Percentiles rank a stretch among this genome's conserved stretches.
Conservation (phyloP, 2,113 vertebrate species). For the Bufo gargarizans region DNA sequence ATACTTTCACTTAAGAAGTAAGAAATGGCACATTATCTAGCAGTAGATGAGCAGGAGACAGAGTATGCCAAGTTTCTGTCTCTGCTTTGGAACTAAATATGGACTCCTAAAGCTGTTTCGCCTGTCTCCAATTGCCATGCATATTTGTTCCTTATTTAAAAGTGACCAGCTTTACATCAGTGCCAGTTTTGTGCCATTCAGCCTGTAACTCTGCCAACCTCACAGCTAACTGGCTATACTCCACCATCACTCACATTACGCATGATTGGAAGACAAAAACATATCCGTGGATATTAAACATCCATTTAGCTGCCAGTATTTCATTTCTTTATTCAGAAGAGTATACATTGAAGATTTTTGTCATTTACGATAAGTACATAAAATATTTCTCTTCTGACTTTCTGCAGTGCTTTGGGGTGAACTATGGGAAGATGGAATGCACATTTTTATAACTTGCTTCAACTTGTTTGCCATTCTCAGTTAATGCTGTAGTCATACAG, state of each 20-base stretch:
- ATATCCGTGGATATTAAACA: background rate
- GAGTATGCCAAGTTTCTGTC: constrained; percentile 11
- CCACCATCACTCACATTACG: constrained; percentile 66
- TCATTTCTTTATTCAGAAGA: background rate
- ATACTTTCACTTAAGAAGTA: background rate
- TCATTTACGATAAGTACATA: background rate
- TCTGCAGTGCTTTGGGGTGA: background rate
- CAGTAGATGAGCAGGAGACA: background rate
- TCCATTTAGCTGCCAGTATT: background rate
- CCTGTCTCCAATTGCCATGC: constrained; percentile 35
- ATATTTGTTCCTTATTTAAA: constrained; percentile 63
- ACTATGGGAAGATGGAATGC: background rate
- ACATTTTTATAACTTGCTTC: background rate
- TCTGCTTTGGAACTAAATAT: constrained; percentile 3
- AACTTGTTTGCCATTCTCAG: background rate
- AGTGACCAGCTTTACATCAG: constrained; percentile 61
- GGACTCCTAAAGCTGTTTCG: constrained; percentile 21
- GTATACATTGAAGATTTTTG: background rate
- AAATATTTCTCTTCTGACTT: background rate
- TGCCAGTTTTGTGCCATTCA: constrained; percentile 64
- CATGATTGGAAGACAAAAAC: background rate
- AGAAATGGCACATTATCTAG: background rate
- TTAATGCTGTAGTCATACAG: background rate
- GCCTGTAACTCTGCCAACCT: constrained; percentile 66
- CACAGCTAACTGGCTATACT: constrained; percentile 68